phyloP scores from a whole-genome alignment of 2,797 vertebrate genomes.

The Harpagifer antarcticus region DNA sequence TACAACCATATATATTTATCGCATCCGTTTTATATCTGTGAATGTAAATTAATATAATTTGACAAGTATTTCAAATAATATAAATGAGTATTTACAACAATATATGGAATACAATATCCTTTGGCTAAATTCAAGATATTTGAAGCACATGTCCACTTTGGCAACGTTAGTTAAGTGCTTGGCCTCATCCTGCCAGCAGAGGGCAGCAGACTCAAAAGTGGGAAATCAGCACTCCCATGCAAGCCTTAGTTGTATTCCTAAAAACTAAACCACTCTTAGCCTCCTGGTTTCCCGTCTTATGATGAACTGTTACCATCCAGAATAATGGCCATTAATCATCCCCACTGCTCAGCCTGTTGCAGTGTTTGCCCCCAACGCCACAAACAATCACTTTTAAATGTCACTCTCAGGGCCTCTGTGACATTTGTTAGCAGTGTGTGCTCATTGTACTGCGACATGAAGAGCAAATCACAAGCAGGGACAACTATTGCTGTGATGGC shows the following conservation, averaged over 20 bases:
- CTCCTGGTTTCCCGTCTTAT: neutral
- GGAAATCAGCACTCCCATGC: neutral
- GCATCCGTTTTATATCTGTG: neutral
- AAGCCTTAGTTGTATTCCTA: neutral
- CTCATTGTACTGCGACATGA: neutral
- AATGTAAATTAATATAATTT: neutral
- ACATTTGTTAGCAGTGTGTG: slow-evolving; percentile 19
- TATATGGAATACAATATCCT: neutral
- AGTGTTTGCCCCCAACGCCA: slow-evolving; percentile 31
- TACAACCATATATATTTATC: neutral
- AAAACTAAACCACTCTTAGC: neutral
- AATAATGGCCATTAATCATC: neutral
- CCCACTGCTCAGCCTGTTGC: neutral
- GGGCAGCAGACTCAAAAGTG: slow-evolving; percentile 73
- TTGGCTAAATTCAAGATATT: no score
- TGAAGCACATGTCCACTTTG: neutral
- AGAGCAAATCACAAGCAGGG: neutral
- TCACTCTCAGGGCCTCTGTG: slow-evolving; percentile 2
- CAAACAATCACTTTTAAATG: neutral
- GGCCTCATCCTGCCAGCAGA: slow-evolving; percentile 71
- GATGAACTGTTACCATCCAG: slow-evolving; percentile 10
- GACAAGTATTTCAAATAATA: neutral
- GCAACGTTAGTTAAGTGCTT: neutral
- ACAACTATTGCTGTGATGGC: neutral
- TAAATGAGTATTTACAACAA: neutral